Evolutionary conservation across 2,113 vertebrate species (phyloP), one percentile per base, ranked within the genome.

Genomic region (Circaetus cinerascens): DNA sequence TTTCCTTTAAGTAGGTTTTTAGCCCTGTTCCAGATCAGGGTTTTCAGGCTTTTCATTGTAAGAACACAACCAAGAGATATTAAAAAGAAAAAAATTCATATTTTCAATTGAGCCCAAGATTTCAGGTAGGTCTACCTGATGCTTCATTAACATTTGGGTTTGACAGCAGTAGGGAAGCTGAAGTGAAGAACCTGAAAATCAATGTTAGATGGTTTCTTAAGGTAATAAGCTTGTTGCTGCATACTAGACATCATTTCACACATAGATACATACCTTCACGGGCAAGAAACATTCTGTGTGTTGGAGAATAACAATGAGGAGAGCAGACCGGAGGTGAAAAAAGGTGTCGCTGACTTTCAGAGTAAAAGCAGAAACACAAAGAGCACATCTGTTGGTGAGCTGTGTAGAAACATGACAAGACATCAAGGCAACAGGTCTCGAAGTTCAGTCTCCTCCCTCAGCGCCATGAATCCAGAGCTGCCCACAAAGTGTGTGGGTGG

Each of bases 401-500:
- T 64, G 34, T 45, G 22, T 2, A 34, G 59, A 50, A 75, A 17
- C 15, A 5, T 0, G 9, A 36, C 8, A 22, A 63, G 60, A 16
- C 53, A 63, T 22, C 66, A 26, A 29, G 56, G 38, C 40, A 68
- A 7, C 19, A 32, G 32, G 15, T 45, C 15, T 45, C 4, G 12
- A 27, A 2, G 26, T 3, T 79, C 38, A 12, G 22, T 30, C 15
- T 81, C 25, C 29, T 72, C 27, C 25, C 11, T 46, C 30, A 17
- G 46, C 1, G 0, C 16, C 10, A 0, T 1, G 48, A 50, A 45
- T 20, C 55, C 57, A 83, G 32, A 90, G 48, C 53, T 73, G 46
- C 78, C 25, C 5, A 0, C 41, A 34, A 63, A 34, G 26, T 1
- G 0, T 34, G 53, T 0, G 5, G 11, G 57, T 29, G 20, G 4